Evolutionary conservation across 2,113 vertebrate species (phyloP).

Genomic region (Aleadryas rufinucha): DNA sequence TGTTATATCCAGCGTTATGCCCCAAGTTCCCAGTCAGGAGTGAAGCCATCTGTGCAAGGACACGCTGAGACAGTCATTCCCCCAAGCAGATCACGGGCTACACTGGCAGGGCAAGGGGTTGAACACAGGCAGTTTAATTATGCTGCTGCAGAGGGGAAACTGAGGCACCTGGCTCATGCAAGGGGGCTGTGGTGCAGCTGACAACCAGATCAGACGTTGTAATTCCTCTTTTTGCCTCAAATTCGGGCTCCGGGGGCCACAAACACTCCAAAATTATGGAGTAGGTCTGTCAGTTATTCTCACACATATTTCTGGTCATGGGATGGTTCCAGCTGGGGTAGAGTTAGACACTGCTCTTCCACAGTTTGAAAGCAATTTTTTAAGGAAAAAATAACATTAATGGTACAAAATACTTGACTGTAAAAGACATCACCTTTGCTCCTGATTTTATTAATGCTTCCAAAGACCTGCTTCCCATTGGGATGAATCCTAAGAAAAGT

Average conservation of each 20-base stretch:
- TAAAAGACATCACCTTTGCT: background rate
- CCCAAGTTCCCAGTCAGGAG: background rate
- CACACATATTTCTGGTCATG: background rate
- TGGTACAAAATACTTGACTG: background rate
- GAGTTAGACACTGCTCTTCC: background rate
- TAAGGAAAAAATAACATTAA: background rate
- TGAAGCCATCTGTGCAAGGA: background rate
- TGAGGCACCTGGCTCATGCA: background rate
- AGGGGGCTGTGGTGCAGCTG: background rate
- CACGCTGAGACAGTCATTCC: background rate
- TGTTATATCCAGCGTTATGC: background rate
- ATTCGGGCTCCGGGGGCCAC: background rate
- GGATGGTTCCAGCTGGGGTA: background rate
- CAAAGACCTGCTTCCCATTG: background rate
- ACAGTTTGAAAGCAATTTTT: background rate
- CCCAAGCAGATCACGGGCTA: background rate
- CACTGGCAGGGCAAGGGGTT: background rate
- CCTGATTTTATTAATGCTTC: background rate
- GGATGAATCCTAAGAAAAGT: background rate
- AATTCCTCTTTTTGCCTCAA: background rate
- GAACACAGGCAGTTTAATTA: background rate
- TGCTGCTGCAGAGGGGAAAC: background rate
- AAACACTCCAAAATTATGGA: background rate
- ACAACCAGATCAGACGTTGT: background rate
- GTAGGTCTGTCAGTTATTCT: background rate